Conservation (phyloP, 2,888 invertebrate species). For the Kryphioiulus occultus region DNA sequence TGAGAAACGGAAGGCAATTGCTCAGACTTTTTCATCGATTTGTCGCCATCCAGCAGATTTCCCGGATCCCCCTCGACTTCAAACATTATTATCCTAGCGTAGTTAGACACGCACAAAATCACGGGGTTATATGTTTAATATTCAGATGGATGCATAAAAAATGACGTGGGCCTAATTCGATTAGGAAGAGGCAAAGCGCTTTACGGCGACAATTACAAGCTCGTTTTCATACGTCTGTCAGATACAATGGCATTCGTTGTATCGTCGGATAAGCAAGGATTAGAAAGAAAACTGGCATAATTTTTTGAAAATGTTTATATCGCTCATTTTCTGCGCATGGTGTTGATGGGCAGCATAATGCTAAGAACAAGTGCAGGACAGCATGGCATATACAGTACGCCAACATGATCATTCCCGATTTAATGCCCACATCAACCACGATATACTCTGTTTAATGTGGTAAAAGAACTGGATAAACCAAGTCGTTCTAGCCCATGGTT, state of each 20-base stretch:
- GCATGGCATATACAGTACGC: no score
- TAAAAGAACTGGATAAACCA: no score
- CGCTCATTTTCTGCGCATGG: no score
- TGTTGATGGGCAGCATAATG: no score
- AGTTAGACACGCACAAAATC: not conserved
- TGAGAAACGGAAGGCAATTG: not conserved
- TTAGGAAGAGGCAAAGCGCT: not conserved
- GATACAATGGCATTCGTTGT: not conserved
- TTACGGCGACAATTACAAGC: conserved; percentile 21
- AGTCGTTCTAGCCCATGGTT: not conserved
- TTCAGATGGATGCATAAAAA: not conserved
- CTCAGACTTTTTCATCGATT: not conserved
- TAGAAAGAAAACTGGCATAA: no score
- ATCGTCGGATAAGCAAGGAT: no score
- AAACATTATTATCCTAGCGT: not conserved
- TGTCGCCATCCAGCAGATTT: not conserved
- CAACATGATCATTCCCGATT: no score
- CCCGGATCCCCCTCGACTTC: not conserved
- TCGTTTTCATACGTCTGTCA: not conserved
- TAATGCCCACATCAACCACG: no score
- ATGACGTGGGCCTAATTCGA: not conserved
- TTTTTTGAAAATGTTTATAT: no score
- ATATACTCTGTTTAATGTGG: no score
- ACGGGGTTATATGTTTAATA: not conserved
- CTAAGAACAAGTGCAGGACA: no score